phyloP scores from a whole-genome alignment of 2,113 vertebrate species.

The Peucedramus taeniatus region DNA sequence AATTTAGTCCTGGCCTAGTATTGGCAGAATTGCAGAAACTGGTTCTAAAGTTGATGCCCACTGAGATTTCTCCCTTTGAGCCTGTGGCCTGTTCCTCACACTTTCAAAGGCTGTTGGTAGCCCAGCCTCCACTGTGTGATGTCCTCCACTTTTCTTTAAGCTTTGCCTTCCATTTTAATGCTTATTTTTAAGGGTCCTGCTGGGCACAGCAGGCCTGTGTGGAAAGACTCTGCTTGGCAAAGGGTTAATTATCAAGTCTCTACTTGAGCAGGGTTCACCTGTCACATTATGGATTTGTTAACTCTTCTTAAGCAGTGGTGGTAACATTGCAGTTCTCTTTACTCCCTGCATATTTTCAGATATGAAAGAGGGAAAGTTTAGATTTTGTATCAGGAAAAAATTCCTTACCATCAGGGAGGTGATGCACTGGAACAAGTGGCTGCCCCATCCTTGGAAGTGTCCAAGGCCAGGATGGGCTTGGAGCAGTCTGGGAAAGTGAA shows the following conservation, averaged over 20 bases:
- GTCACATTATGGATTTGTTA: background rate
- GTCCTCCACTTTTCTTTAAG: background rate
- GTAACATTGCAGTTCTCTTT: background rate
- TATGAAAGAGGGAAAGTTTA: background rate
- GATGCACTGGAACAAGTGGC: background rate
- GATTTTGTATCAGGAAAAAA: background rate
- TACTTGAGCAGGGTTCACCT: background rate
- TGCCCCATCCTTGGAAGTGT: background rate
- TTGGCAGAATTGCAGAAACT: background rate
- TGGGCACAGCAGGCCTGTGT: background rate
- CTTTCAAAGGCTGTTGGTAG: background rate
- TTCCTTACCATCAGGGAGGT: background rate
- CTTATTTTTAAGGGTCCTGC: background rate
- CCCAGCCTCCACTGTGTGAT: background rate
- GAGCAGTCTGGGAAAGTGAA: fast-evolving
- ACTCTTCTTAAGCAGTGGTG: background rate
- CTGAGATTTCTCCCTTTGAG: background rate
- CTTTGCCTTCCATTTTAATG: background rate
- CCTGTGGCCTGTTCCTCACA: fast-evolving
- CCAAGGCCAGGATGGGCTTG: background rate
- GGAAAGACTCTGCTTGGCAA: background rate
- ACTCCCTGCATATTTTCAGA: background rate
- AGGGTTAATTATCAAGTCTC: background rate
- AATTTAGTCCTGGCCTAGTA: background rate
- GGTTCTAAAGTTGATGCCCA: background rate